A percentile compares a stretch with the other conserved stretches of the same genome.
Conservation (phyloP, 1,140 invertebrate species). For the Ostrea edulis region DNA sequence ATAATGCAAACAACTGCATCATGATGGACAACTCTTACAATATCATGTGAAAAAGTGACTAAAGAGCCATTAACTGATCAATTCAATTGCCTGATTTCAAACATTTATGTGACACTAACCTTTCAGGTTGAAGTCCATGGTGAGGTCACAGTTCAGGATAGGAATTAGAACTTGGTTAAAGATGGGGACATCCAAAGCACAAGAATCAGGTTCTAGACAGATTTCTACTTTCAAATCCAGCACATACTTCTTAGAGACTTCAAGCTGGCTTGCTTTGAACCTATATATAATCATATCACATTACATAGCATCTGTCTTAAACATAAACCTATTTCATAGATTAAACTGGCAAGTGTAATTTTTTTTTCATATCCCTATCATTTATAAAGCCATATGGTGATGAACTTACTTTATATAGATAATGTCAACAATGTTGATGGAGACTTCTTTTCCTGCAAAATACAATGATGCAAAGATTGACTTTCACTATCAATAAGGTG, state of each 20-base stretch:
- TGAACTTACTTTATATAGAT: constrained; percentile 29
- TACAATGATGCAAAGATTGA: neutral
- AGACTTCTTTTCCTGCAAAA: constrained; percentile 9
- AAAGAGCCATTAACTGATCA: too few species aligned
- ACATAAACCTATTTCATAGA: neutral
- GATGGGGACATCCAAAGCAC: constrained; percentile 27
- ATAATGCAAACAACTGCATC: neutral
- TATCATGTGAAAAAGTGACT: too few species aligned
- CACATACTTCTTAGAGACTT: constrained; percentile 33
- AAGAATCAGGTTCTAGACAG: constrained; percentile 28
- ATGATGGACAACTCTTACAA: neutral
- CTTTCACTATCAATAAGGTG: too few species aligned
- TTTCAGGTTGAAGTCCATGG: constrained; percentile 18
- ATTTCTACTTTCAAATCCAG: neutral
- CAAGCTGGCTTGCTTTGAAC: constrained; percentile 3
- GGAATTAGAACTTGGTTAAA: constrained; percentile 24
- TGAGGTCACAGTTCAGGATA: constrained; percentile 9
- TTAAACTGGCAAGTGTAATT: too few species aligned
- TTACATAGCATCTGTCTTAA: neutral
- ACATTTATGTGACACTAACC: neutral
- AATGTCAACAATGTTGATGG: constrained; percentile 18
- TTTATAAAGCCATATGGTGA: too few species aligned
- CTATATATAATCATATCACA: neutral
- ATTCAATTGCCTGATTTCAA: neutral
- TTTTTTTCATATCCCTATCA: too few species aligned